Evolutionary conservation across 2,113 vertebrate species (phyloP).

Genomic region (Syrmaticus mikado): DNA sequence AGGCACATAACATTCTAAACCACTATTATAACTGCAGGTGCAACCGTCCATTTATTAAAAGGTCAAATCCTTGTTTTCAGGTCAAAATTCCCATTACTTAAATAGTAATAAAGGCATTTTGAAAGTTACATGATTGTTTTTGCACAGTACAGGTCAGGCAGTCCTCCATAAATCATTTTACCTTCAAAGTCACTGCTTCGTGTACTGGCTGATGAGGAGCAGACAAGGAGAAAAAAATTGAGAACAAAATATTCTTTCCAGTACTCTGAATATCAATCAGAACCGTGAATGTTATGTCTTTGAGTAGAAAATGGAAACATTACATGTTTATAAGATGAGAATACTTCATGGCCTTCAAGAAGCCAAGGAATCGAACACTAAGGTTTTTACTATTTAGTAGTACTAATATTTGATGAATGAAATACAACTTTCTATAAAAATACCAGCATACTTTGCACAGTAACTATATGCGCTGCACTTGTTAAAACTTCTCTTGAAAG

Average conservation of each 20-base stretch:
- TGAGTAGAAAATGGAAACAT: neutral
- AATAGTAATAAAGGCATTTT: neutral
- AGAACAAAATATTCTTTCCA: neutral
- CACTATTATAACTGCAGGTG: neutral
- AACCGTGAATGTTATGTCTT: neutral
- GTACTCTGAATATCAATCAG: neutral
- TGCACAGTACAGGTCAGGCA: neutral
- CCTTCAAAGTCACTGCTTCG: neutral
- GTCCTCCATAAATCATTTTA: neutral
- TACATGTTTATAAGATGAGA: neutral
- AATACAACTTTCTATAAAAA: neutral
- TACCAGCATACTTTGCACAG: neutral
- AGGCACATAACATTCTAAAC: neutral
- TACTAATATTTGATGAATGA: neutral
- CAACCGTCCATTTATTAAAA: neutral
- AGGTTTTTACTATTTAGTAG: neutral
- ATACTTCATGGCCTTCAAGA: accelerated
- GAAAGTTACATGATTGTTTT: neutral
- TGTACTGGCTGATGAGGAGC: neutral
- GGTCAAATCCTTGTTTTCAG: neutral
- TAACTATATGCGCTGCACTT: neutral
- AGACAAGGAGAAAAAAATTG: neutral
- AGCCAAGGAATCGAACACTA: neutral
- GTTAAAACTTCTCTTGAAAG: neutral
- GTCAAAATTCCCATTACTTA: neutral